Conservation (phyloP, 2,113 vertebrate genomes). For the Aplodontia rufa region DNA sequence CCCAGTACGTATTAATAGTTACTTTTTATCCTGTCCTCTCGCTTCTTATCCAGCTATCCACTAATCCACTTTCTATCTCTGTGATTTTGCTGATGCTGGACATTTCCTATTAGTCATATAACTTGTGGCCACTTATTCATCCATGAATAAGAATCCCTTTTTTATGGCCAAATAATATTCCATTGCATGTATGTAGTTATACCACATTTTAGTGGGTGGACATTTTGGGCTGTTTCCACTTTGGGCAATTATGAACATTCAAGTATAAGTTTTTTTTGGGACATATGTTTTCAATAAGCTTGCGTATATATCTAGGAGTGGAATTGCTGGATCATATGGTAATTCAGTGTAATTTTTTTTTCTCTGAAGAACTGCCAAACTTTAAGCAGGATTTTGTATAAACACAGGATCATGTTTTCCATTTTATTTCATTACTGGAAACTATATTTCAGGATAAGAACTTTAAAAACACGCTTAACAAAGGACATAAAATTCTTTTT, state of each 20-base stretch:
- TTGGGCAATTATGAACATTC: not conserved
- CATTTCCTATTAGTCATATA: not conserved
- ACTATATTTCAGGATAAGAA: conserved; percentile 53
- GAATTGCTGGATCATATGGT: conserved; percentile 44
- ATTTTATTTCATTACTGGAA: conserved; percentile 64
- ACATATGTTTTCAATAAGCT: conserved; percentile 62
- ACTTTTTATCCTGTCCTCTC: too few relatives aligned
- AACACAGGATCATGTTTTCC: conserved; percentile 70
- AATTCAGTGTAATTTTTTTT: conserved; percentile 66
- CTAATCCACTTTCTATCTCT: not conserved
- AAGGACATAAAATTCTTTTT: conserved; percentile 18
- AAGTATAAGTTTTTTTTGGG: not conserved
- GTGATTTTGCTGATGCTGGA: not conserved
- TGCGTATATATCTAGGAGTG: not conserved
- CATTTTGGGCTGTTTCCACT: conserved; percentile 7
- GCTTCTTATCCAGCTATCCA: not conserved
- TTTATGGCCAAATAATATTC: conserved; percentile 46
- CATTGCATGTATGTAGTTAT: not conserved
- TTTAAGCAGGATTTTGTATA: conserved; percentile 64
- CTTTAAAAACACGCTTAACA: conserved; percentile 1
- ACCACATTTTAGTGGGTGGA: not conserved
- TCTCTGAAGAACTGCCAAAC: conserved; percentile 67
- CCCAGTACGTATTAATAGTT: not conserved
- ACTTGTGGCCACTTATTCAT: not conserved
- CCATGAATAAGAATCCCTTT: conserved; percentile 32